Conservation (phyloP, 2,113 vertebrate species). For the Sialia sialis region DNA sequence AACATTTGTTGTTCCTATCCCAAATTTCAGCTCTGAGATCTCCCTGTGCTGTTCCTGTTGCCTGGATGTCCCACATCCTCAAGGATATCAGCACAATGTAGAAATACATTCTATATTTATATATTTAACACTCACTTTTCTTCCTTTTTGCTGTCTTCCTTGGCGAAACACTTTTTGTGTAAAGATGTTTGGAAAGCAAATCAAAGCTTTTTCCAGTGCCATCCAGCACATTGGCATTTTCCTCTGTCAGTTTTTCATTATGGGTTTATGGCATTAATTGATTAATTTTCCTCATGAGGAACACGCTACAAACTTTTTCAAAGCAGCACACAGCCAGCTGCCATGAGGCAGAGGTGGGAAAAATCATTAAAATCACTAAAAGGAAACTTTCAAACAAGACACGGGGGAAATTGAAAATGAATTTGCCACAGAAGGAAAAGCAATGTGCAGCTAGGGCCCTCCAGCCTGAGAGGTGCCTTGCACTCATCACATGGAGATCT, state of each 20-base stretch:
- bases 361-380: not conserved
- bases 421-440: not conserved
- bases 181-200: not conserved
- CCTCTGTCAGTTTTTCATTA: not conserved
- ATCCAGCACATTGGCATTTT: not conserved
- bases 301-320: not conserved
- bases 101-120: not conserved
- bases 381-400: not conserved
- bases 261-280: not conserved
- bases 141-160: not conserved
- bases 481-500: not conserved
- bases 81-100: not conserved
- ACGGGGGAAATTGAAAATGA: not conserved
- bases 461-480: not conserved
- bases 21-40: not conserved
- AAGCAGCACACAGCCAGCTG: not conserved
- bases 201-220: not conserved
- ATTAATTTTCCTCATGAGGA: not conserved
- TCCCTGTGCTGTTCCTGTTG: not conserved
- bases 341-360: not conserved
- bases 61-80: not conserved
- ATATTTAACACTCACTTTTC: not conserved
- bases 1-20: not conserved
- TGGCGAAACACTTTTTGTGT: not conserved
- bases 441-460: rapidly evolving